These are phyloP conservation scores for Cyanistes caeruleus DNA, from an alignment of 2,113 vertebrate species.

Conservation along the genomic window DNA sequence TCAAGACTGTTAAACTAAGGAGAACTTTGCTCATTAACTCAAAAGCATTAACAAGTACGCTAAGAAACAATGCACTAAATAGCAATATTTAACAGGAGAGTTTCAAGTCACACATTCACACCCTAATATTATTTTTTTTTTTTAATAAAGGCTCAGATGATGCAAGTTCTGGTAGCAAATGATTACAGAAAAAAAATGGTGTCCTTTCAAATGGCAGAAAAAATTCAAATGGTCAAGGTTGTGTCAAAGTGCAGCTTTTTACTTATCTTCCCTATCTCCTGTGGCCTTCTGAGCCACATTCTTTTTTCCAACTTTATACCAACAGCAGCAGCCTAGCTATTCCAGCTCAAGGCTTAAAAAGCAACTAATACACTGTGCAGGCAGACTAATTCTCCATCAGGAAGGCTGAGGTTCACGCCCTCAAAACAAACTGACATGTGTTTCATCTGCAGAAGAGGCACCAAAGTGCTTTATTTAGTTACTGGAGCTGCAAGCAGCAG, in stretches of 20 bases:
- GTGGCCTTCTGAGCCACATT: neutral
- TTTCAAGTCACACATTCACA: conserved; percentile 17
- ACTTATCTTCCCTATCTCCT: neutral
- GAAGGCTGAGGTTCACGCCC: conserved; percentile 37
- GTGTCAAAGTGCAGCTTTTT: neutral
- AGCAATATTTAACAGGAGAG: conserved; percentile 52
- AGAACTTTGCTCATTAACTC: conserved; percentile 45
- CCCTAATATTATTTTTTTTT: neutral
- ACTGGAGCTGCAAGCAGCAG: neutral
- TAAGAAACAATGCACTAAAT: conserved; percentile 23
- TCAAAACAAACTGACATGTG: conserved; percentile 65
- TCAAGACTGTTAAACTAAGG: conserved; percentile 41
- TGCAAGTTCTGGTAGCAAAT: neutral
- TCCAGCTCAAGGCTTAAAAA: neutral
- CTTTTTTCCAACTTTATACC: neutral
- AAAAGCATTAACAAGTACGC: conserved; percentile 1
- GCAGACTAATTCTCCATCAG: neutral
- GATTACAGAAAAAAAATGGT: neutral
- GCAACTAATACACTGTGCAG: neutral
- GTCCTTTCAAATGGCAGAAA: neutral
- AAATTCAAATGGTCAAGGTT: neutral
- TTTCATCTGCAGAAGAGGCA: conserved; percentile 24
- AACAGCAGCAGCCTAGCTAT: neutral
- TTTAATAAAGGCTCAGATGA: neutral
- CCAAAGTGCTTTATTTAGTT: conserved; percentile 3